Percentiles rank a stretch among this genome's conserved stretches.
phyloP scores from a whole-genome alignment of 2,797 vertebrate species.

The Mastacembelus armatus region DNA sequence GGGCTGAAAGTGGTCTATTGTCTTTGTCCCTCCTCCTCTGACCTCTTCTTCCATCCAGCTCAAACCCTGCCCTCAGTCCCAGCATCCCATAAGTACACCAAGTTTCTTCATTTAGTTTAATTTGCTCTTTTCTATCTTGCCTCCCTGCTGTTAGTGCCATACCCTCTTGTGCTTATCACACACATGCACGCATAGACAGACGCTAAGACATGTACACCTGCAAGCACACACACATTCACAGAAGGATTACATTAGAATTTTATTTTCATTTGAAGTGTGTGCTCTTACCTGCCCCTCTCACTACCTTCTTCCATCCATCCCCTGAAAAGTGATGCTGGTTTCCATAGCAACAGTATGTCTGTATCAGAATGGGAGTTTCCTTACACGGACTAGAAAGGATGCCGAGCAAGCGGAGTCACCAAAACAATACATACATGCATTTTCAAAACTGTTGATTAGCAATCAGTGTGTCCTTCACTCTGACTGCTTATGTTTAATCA shows the following conservation, averaged over 20 bases:
- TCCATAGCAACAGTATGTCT: constrained; percentile 70
- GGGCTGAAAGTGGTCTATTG: constrained; percentile 67
- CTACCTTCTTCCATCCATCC: constrained; percentile 32
- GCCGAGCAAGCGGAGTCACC: constrained; percentile 43
- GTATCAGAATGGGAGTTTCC: constrained; percentile 66
- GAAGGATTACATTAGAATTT: constrained; percentile 46
- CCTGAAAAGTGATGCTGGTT: constrained; percentile 69
- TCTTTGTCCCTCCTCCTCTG: constrained; percentile 44
- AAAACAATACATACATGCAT: constrained; percentile 14
- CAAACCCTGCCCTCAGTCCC: constrained; percentile 22
- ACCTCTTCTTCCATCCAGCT: constrained; percentile 3
- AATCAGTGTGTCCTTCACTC: constrained; percentile 60
- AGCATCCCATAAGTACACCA: constrained; percentile 34
- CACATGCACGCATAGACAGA: constrained; percentile 30
- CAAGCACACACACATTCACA: neutral
- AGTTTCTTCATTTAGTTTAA: constrained; percentile 43
- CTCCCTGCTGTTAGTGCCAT: constrained; percentile 24
- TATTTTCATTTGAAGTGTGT: constrained; percentile 56
- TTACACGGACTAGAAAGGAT: constrained; percentile 41
- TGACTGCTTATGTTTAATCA: constrained; percentile 47
- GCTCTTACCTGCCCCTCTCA: constrained; percentile 5
- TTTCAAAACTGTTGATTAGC: constrained; percentile 61
- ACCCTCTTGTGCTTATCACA: constrained; percentile 52
- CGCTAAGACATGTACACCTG: neutral
- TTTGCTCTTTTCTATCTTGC: constrained; percentile 33